phyloP scores from a whole-genome alignment of 2,113 vertebrate species.

The Silurus meridionalis region DNA sequence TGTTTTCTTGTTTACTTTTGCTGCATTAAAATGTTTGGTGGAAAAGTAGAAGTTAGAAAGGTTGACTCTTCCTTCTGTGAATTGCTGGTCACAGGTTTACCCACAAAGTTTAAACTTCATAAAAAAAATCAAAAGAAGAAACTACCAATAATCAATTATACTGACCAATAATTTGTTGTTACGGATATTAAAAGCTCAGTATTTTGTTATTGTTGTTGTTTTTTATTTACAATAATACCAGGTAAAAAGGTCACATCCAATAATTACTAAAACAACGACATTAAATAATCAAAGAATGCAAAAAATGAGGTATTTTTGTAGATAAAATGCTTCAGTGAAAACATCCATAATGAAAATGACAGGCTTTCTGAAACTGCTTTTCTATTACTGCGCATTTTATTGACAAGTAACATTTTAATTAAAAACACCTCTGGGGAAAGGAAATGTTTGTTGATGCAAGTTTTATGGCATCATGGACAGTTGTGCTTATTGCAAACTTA shows the following conservation, averaged over 20 bases:
- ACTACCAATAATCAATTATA: too few relatives aligned
- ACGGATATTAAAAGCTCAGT: too few relatives aligned
- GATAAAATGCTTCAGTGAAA: neutral
- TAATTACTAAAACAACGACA: neutral
- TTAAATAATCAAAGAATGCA: neutral
- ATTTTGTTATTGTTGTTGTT: neutral
- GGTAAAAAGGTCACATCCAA: neutral
- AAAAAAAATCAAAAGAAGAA: too few relatives aligned
- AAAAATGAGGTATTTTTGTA: neutral
- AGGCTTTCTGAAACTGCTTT: neutral
- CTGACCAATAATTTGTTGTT: too few relatives aligned
- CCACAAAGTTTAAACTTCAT: too few relatives aligned
- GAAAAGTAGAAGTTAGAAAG: too few relatives aligned
- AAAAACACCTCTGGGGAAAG: neutral
- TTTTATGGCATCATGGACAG: constrained; percentile 25
- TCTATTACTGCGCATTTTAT: neutral
- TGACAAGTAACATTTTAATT: constrained; percentile 16
- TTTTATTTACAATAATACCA: neutral
- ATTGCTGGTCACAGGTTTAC: too few relatives aligned
- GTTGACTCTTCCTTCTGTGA: too few relatives aligned
- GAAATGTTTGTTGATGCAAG: neutral
- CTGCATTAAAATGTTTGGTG: too few relatives aligned
- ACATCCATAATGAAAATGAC: neutral
- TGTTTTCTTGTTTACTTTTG: too few relatives aligned
- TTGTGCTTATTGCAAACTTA: constrained; percentile 35